phyloP scores from a whole-genome alignment of 2,113 vertebrate species.

The Balaeniceps rex region DNA sequence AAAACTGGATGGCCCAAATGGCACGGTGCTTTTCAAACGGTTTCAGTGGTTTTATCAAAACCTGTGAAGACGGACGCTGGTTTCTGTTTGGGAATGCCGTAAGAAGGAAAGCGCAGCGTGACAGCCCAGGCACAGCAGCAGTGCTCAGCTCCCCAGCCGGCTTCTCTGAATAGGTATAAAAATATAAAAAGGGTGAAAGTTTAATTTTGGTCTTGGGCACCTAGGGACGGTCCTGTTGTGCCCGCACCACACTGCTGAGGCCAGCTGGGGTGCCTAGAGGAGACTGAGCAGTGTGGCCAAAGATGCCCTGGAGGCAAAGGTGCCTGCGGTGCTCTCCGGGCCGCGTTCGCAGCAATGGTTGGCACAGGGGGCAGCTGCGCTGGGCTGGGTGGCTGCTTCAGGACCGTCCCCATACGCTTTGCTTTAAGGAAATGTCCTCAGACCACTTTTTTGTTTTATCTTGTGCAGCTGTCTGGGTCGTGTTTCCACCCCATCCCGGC shows the following conservation, averaged over 20 bases:
- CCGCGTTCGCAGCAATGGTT: accelerated
- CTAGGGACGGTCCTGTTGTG: no score
- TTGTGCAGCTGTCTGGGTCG: not conserved
- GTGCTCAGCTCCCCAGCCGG: not conserved
- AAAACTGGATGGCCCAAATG: not conserved
- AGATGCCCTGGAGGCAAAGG: not conserved
- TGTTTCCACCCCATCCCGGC: not conserved
- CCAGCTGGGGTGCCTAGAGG: not conserved
- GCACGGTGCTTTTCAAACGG: no score
- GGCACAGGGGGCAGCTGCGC: not conserved
- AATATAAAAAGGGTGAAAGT: no score
- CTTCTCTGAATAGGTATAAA: not conserved
- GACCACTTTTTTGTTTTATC: not conserved
- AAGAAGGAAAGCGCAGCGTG: not conserved
- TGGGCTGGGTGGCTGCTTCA: not conserved
- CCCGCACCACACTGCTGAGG: not conserved
- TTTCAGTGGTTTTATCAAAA: not conserved
- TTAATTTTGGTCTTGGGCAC: not conserved
- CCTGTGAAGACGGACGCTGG: not conserved
- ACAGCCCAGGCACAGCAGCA: not conserved
- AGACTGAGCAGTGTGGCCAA: not conserved
- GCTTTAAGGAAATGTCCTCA: not conserved
- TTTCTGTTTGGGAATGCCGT: not conserved
- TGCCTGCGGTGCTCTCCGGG: not conserved
- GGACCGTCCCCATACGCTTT: not conserved